Base-by-base conservation (phyloP, 2,888 invertebrate genomes). In the Drosophila barbarae region DNA sequence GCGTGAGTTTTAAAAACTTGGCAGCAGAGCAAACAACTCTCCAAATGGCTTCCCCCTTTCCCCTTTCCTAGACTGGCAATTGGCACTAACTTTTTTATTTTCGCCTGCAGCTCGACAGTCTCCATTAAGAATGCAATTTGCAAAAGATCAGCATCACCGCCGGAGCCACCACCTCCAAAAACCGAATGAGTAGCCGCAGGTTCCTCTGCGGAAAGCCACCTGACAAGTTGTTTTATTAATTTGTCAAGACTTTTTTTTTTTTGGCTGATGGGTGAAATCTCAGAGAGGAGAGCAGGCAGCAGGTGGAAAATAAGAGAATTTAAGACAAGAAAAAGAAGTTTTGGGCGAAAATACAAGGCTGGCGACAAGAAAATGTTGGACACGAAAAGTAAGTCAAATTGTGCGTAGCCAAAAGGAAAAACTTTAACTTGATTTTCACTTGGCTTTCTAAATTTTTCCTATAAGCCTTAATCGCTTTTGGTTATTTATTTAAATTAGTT, bases 91-190 rank as follows among this genome's bases (percentile, higher is more conserved):
- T 47, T 26, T 26, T 15, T 56, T 18, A 18, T 30, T 35, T 39
- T 39, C 12, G 38, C 36, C 58, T 36, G 13, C 61, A 77, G 41
- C 64, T 49, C 51, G 46, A 69, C 68, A 67, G 57, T 70, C 63
- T 74, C 74, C 80, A 83, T 80, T 80, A 83, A 83, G 83, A 80
- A 80, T 83, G 77, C 76, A 80, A 80, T 80, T 83, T 80, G 74
- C 71, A 34, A 68, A 60, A 69, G 52, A 67, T 66, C 67, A 36
- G 47, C 56, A 36, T 26, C 50, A 36, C 26, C 56, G 35, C 35
- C 23, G 44, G 44, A 12, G 21, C 12, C 35, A 58, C 18, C 58
- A 58, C 18, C 58, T n/a, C 32, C 46, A 12, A 60, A 60, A 60
- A 58, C 5, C 21, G 49, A 61, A 28, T 47, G 23, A 44, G 36